Evolutionary conservation across 2,113 vertebrate species (phyloP).

Genomic region (Clarias magur): DNA sequence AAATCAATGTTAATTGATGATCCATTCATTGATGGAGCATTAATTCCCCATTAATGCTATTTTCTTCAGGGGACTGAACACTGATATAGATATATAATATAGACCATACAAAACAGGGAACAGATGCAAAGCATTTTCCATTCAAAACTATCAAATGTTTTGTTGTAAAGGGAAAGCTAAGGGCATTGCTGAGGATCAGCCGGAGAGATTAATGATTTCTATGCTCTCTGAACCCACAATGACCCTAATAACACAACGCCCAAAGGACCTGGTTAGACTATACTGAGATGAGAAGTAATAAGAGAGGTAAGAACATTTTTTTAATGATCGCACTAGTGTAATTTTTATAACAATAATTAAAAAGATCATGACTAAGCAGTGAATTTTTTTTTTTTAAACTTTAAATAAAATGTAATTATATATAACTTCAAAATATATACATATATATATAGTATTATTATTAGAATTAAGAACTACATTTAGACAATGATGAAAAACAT

Average conservation of each 20-base stretch:
- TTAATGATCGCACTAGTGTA: not conserved
- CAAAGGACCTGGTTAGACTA: constrained; percentile 24
- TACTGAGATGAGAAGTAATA: not conserved
- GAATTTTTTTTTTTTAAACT: not conserved
- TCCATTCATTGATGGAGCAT: too few species aligned
- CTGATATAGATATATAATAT: not conserved
- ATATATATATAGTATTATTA: not conserved
- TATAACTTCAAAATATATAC: not conserved
- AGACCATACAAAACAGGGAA: not conserved
- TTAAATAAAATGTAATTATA: not conserved
- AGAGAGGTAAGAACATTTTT: not conserved
- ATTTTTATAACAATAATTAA: not conserved
- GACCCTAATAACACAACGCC: constrained; percentile 41
- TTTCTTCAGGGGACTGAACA: not conserved
- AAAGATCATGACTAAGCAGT: not conserved
- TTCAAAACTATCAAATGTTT: not conserved
- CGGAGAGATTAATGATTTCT: constrained; percentile 39
- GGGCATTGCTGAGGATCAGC: constrained; percentile 16
- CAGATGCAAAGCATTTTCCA: not conserved
- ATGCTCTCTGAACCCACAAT: constrained; percentile 40
- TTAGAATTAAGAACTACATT: not conserved
- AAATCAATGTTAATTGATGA: too few species aligned
- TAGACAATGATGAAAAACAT: not conserved
- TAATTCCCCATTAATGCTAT: too few species aligned
- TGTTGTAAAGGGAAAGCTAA: not conserved